Conservation (phyloP, 2,888 invertebrate genomes). For the Hyalella azteca region DNA sequence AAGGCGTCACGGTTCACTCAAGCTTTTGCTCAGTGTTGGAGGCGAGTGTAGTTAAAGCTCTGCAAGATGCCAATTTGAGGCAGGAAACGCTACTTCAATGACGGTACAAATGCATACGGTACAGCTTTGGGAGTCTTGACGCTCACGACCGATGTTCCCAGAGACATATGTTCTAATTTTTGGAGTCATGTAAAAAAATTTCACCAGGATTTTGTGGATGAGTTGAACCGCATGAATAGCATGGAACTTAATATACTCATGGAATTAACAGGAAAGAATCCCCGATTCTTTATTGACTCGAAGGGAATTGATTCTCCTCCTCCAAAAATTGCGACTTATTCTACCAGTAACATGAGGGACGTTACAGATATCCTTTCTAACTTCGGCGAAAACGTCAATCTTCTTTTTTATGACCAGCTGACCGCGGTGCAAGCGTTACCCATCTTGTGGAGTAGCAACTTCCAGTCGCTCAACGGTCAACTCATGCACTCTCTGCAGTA, state of each 20-base stretch:
- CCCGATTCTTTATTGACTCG: neutral
- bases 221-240: neutral
- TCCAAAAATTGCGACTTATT: neutral
- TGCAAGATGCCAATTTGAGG: constrained; percentile 14
- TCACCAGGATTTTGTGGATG: neutral
- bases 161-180: neutral
- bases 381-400: neutral
- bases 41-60: constrained; percentile 31
- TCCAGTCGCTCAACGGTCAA: neutral
- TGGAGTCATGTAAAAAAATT: constrained; percentile 38
- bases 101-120: constrained; percentile 35
- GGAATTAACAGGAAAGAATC: neutral
- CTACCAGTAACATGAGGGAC: constrained; percentile 9
- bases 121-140: constrained; percentile 22
- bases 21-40: constrained; percentile 42
- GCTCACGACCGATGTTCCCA: neutral
- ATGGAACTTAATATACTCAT: neutral
- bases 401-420: neutral
- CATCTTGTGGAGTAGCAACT: neutral
- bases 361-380: neutral
- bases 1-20: constrained; percentile 38
- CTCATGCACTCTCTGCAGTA: constrained; percentile 13
- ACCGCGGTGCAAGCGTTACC: neutral
- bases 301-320: neutral
- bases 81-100: neutral